Conservation (phyloP, 2,113 vertebrate genomes). For the Malaclemys terrapin region DNA sequence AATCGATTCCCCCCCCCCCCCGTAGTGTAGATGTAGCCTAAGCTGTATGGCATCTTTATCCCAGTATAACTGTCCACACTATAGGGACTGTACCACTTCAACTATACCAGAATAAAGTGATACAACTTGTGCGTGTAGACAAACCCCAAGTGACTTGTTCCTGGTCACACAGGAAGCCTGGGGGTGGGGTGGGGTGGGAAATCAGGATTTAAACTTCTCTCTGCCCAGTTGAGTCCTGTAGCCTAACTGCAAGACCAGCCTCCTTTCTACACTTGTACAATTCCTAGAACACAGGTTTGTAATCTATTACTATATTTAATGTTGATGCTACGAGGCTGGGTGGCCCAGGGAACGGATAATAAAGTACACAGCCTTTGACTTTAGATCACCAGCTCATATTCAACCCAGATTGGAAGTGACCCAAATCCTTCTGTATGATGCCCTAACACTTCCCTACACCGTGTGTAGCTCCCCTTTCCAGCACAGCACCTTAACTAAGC, state of each 20-base stretch:
- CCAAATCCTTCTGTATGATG: background rate
- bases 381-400: background rate
- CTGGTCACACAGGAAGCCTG: background rate
- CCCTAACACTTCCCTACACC: background rate
- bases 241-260: background rate
- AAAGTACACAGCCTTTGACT: background rate
- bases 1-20: no score
- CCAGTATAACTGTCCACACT: background rate
- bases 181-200: background rate
- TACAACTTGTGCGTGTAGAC: background rate
- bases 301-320: background rate
- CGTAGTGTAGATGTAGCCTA: background rate
- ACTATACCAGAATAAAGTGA: background rate
- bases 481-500: background rate
- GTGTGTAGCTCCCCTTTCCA: background rate
- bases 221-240: background rate
- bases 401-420: background rate
- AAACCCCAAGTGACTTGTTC: background rate
- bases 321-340: background rate
- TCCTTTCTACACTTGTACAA: background rate
- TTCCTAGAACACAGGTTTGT: background rate
- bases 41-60: background rate
- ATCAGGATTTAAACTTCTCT: background rate
- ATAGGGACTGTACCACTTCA: background rate
- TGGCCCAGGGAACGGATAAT: background rate